Evolutionary conservation across 1,140 invertebrate genomes (phyloP).

Genomic region (Euschistus heros): DNA sequence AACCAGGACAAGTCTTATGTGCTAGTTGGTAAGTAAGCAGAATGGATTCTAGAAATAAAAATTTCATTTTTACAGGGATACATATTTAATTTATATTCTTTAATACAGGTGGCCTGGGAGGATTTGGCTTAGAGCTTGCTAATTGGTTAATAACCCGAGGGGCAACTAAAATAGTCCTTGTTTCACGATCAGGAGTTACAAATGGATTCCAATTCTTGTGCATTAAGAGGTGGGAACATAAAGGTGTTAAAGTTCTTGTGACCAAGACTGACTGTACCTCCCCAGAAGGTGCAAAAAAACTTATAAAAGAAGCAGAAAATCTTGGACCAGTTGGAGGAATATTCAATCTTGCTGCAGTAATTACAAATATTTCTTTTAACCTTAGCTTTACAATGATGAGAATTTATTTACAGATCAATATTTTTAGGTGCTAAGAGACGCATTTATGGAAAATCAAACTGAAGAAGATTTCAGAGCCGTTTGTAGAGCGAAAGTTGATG

Average conservation of each 20-base stretch:
- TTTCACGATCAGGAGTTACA: slow-evolving; percentile 74
- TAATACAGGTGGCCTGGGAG: slow-evolving; percentile 72
- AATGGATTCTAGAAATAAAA: neutral
- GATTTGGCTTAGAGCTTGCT: slow-evolving; percentile 88
- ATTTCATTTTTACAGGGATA: neutral
- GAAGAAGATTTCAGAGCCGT: slow-evolving; percentile 65
- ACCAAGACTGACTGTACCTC: slow-evolving; percentile 56
- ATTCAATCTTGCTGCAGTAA: slow-evolving; percentile 86
- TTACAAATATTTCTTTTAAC: slow-evolving; percentile 16
- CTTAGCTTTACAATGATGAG: neutral
- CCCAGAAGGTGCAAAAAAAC: slow-evolving; percentile 51
- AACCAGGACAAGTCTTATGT: slow-evolving; percentile 79
- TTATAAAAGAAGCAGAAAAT: slow-evolving; percentile 56
- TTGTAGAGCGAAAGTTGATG: slow-evolving; percentile 63
- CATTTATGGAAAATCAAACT: slow-evolving; percentile 77
- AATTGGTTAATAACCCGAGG: slow-evolving; percentile 85
- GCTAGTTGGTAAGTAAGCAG: slow-evolving; percentile 43
- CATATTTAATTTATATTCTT: neutral
- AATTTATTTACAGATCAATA: neutral
- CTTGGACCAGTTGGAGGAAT: slow-evolving; percentile 81
- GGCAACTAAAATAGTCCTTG: slow-evolving; percentile 71
- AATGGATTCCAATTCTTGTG: slow-evolving; percentile 79
- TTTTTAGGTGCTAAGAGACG: slow-evolving; percentile 65
- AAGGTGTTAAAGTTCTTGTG: slow-evolving; percentile 57
- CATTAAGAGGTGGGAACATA: slow-evolving; percentile 60